These are phyloP conservation scores for Piprites chloris DNA, from an alignment of 2,113 vertebrate genomes.

Conservation along the genomic window DNA sequence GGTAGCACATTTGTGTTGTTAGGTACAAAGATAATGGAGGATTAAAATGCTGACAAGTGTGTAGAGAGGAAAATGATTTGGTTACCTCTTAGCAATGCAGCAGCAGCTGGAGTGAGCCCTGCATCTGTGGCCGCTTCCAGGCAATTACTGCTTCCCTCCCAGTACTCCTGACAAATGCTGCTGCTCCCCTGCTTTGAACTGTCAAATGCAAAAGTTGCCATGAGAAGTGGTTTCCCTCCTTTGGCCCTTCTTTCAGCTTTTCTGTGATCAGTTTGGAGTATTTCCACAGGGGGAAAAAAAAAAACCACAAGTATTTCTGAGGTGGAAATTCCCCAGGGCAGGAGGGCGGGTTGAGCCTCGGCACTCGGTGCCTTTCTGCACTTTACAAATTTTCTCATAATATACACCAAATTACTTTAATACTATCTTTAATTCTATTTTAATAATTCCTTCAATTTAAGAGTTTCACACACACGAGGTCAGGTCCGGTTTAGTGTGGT, in stretches of 20 bases:
- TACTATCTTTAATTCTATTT: not conserved
- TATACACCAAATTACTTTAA: not conserved
- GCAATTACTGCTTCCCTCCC: constrained; percentile 42
- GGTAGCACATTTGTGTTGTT: constrained; percentile 34
- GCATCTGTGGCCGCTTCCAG: constrained; percentile 41
- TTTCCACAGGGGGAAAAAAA: not conserved
- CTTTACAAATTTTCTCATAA: not conserved
- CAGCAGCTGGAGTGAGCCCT: constrained; percentile 37
- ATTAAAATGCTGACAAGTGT: constrained; percentile 54
- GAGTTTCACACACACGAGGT: not conserved
- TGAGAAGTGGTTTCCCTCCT: constrained; percentile 1
- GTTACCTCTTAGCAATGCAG: constrained; percentile 16
- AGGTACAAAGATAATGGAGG: constrained; percentile 38
- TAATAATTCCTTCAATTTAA: not conserved
- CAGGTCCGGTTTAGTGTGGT: not conserved
- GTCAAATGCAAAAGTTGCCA: not conserved
- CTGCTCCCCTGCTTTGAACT: constrained; percentile 12
- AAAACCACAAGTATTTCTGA: not conserved
- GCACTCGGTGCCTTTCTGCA: accelerated
- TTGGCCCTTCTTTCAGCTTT: not conserved
- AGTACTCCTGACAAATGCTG: constrained; percentile 20
- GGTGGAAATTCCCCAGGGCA: not conserved
- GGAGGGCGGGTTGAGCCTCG: accelerated
- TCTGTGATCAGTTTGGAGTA: not conserved
- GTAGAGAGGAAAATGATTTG: constrained; percentile 38